Conservation (phyloP, 2,797 vertebrate genomes). For the Poecilia velifera region DNA sequence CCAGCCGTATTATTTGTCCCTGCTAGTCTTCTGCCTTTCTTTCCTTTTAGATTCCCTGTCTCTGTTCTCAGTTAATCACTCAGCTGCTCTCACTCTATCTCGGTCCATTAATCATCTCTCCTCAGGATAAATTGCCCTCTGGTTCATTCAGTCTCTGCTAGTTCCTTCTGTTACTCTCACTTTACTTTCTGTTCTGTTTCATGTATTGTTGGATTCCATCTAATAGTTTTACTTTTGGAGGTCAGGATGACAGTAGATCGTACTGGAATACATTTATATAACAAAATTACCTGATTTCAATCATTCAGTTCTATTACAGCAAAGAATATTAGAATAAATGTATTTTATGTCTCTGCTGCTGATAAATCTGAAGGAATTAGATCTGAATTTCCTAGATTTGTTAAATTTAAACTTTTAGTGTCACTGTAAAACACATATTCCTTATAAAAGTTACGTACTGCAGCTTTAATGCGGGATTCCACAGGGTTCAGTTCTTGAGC, state of each 20-base stretch:
- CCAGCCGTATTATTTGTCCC: background rate
- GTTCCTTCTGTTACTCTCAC: background rate
- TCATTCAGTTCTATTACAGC: background rate
- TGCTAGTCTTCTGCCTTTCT: background rate
- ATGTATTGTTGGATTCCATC: background rate
- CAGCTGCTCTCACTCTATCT: background rate
- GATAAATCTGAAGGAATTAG: background rate
- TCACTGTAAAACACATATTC: no score
- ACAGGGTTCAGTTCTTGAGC: no score
- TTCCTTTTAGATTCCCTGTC: background rate
- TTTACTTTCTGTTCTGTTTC: background rate
- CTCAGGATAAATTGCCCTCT: background rate
- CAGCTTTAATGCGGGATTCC: no score
- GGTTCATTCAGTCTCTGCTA: background rate
- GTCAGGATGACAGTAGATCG: background rate
- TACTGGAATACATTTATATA: background rate
- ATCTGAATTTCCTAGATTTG: background rate
- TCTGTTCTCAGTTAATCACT: background rate
- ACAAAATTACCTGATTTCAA: background rate
- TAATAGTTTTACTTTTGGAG: background rate
- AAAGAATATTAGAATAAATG: no score
- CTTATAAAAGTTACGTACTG: no score
- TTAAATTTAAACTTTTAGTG: background rate
- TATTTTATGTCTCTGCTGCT: background rate
- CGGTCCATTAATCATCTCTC: background rate